Conservation (phyloP, 2,888 invertebrate genomes). For the Venusia cambrica region DNA sequence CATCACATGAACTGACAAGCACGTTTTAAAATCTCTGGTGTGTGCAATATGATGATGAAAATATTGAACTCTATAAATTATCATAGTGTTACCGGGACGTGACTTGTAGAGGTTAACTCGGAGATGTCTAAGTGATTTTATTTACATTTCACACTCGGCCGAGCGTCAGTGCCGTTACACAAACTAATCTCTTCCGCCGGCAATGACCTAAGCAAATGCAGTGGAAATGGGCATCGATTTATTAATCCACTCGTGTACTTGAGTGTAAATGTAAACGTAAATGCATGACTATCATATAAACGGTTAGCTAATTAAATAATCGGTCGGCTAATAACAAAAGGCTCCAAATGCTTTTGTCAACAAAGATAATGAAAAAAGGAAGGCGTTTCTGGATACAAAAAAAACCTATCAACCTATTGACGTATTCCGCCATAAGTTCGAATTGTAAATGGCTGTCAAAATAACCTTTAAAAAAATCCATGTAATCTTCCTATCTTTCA, state of each 20-base stretch:
- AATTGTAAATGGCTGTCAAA: no score
- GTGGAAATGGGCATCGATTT: slow-evolving; percentile 5
- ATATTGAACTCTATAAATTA: slow-evolving; percentile 23
- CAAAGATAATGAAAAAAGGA: no score
- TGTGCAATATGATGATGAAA: slow-evolving; percentile 29
- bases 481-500: no score
- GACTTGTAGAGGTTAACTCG: slow-evolving; percentile 12
- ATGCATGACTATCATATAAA: no score
- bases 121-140: slow-evolving; percentile 35
- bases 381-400: no score
- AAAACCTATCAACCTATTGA: no score
- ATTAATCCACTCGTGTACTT: slow-evolving; percentile 1
- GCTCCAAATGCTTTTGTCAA: no score
- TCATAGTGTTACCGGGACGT: slow-evolving; percentile 17
- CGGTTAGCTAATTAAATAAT: no score
- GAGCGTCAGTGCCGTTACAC: slow-evolving; percentile 53
- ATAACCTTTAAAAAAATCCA: no score
- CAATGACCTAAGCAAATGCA: slow-evolving; percentile 55
- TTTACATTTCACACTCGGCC: slow-evolving; percentile 58
- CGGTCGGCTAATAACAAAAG: no score
- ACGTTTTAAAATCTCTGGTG: slow-evolving; percentile 17
- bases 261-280: no score
- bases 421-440: no score
- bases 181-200: slow-evolving; percentile 59
- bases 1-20: slow-evolving; percentile 24